Evolutionary conservation across 2,888 invertebrate species (phyloP).

Genomic region (Drosophila setosimentum): DNA sequence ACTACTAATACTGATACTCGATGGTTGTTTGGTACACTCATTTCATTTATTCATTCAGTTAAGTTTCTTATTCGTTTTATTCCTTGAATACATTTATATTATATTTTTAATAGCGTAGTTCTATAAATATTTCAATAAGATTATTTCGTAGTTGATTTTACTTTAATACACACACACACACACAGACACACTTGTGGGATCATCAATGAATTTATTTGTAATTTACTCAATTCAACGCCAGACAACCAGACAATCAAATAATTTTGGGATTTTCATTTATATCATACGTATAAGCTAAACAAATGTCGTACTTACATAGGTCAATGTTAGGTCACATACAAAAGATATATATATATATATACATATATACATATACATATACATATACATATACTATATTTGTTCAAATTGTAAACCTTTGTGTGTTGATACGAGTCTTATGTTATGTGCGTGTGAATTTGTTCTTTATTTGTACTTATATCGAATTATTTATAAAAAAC

Average conservation of each 20-base stretch:
- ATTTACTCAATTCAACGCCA: slow-evolving; percentile 29
- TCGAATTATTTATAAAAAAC: slow-evolving; percentile 51
- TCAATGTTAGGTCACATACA: slow-evolving; percentile 72
- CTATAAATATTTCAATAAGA: slow-evolving; percentile 41
- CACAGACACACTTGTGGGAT: slow-evolving; percentile 15
- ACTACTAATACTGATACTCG: slow-evolving; percentile 68
- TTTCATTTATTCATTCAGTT: slow-evolving; percentile 26
- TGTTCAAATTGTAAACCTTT: slow-evolving; percentile 81
- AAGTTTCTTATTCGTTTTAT: slow-evolving; percentile 27
- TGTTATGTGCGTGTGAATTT: slow-evolving; percentile 84
- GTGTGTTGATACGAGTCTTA: slow-evolving; percentile 83
- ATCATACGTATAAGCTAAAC: slow-evolving; percentile 68
- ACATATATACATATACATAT: slow-evolving; percentile 50
- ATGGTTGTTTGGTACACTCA: slow-evolving; percentile 83
- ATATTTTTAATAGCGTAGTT: slow-evolving; percentile 55
- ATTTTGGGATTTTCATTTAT: slow-evolving; percentile 56
- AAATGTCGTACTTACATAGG: slow-evolving; percentile 64
- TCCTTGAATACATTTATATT: slow-evolving; percentile 62
- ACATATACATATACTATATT: slow-evolving; percentile 61
- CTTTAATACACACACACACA: slow-evolving; percentile 14
- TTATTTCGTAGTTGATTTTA: slow-evolving; percentile 88
- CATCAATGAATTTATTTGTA: slow-evolving; percentile 8
- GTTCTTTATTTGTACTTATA: slow-evolving; percentile 68
- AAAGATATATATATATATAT: slow-evolving; percentile 55
- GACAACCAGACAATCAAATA: slow-evolving; percentile 52